Evolutionary conservation across 2,888 invertebrate genomes (phyloP), one percentile per base, ranked within the genome.

Genomic region (Drosophila limbata): DNA sequence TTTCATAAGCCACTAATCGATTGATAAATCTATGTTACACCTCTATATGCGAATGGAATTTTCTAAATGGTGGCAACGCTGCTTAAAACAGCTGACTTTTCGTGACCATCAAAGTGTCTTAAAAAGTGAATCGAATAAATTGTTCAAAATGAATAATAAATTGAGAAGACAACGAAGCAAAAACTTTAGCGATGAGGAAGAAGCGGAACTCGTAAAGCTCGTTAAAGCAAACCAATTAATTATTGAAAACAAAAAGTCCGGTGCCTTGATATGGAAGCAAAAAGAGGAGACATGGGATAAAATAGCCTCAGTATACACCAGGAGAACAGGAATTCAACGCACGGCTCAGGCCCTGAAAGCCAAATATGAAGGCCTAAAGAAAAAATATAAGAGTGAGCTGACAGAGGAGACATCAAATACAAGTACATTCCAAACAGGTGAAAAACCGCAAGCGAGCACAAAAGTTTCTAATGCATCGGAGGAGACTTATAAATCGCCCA

Each of bases 221-320:
- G 44, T 44, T 25, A 44, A 44, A 13, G 44, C 44, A 8, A 47
- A 47, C n/a, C n/a, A 28, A n/a, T 47, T 15, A 9, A 28, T 47
- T n/a, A 47, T 28, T 47, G 45, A n/a, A 9, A 47, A 47, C 25
- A 28, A 47, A 47, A 47, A 28, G 15, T n/a, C 35, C 1, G 35
- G 35, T 11, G 44, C 13, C 44, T 8, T 44, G 13, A 44, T 21
- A 44, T 44, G 44, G 44, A 44, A 44, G 6, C 44, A 44, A 44
- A 44, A 44, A 13, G 44, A 21, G 21, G 21, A 44, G 8, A 21
- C 44, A 0, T 44, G 21, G 44, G 44, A 21, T 11, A 44, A 44
- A 13, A 25, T 44, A 44, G 3, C 44, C 5, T 25, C 13, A 13
- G 44, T 13, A 6, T 44, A 21, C 21, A 21, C 13, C 6, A 19